phyloP scores from a whole-genome alignment of 2,113 vertebrate species.

The Rhinolophus ferrumequinum region DNA sequence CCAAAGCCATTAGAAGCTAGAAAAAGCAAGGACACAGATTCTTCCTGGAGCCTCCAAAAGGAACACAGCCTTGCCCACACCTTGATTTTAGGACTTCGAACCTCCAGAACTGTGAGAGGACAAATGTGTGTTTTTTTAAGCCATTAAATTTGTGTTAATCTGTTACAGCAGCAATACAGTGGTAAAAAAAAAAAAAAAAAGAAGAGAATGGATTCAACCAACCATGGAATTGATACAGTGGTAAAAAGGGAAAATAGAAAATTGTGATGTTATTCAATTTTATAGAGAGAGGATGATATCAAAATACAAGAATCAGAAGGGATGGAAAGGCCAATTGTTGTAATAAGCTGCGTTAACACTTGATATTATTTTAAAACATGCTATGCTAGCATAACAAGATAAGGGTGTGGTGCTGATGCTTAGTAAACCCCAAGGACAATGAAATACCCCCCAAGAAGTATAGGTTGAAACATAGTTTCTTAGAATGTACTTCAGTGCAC shows the following conservation, averaged over 20 bases:
- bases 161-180: not conserved
- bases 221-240: not conserved
- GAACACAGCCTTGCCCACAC: not conserved
- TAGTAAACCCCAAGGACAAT: not conserved
- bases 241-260: not conserved
- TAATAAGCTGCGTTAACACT: not conserved
- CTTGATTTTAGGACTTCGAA: not conserved
- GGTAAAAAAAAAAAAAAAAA: too few species aligned
- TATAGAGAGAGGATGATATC: not conserved
- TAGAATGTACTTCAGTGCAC: not conserved
- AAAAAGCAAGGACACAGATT: not conserved
- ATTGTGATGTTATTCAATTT: not conserved
- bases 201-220: too few species aligned
- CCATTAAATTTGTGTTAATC: not conserved
- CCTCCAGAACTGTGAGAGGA: not conserved
- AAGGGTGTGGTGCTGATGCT: not conserved
- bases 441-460: not conserved
- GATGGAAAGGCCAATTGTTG: not conserved
- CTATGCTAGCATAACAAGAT: not conserved
- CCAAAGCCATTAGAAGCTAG: not conserved
- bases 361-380: not conserved
- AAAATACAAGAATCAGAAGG: not conserved
- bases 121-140: not conserved
- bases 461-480: not conserved
- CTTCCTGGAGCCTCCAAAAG: not conserved